Evolutionary conservation across 2,113 vertebrate genomes (phyloP), one percentile per base, ranked within the genome.

Genomic region (Varanus salvator): DNA sequence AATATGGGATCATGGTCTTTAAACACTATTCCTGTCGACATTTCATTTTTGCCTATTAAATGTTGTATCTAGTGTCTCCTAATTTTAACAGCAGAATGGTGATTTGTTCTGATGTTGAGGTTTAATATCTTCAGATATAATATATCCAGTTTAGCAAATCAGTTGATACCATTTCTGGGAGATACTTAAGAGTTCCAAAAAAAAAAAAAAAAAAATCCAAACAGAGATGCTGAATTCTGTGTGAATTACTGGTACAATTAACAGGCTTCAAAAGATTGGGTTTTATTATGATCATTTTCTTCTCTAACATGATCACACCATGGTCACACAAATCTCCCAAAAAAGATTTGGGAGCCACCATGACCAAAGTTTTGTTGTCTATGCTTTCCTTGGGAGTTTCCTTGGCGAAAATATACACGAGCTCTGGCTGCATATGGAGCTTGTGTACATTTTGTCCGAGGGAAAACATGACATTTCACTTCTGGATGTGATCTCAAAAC

Each of bases 241-340:
- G 2, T 72, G 92, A 86, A 77, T 87, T 93, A 64, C 88, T 91
- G 76, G n/a, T 91, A 80, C 8, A 90, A 64, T 83, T 91, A 34
- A 68, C 19, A 89, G 27, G 66, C 34, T 71, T 89, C 57, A 80
- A 88, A 72, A 90, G 38, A 34, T 52, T 34, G 38, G 23, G n/a
- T 25, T 75, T 85, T 48, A 76, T 52, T 48, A 29, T 27, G 50
- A 52, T 12, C 50, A 15, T 54, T n/a, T 66, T 69, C 29, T 86
- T 75, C 52, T 68, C 9, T 75, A 23, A 57, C 8, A 57, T 38
- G 48, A 90, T 54, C 54, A 44, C 54, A 54, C 54, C 4, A 44
- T 44, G 38, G 3, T 87, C 69, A 66, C 66, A 88, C 0, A 8
- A 44, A 44, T 44, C 38, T 44, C 38, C 38, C 38, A 44, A 44